Conservation (phyloP, 2,797 vertebrate genomes). For the Falco columbarius region DNA sequence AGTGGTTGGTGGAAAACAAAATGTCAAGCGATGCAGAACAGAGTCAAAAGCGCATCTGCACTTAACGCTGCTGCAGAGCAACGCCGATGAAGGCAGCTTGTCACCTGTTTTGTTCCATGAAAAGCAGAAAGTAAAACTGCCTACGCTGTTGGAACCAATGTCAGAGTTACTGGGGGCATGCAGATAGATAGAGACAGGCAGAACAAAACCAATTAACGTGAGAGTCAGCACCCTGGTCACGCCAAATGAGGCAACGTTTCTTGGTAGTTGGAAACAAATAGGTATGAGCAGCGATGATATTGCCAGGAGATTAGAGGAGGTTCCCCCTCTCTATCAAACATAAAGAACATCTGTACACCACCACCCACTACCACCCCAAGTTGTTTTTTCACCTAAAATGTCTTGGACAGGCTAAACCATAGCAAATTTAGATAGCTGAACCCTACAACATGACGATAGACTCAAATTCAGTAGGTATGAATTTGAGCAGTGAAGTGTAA, state of each 20-base stretch:
- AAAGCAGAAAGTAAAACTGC: background rate
- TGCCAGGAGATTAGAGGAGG: background rate
- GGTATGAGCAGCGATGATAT: background rate
- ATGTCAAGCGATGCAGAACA: background rate
- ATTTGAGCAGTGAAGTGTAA: slow-evolving; percentile 13
- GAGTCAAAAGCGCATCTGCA: background rate
- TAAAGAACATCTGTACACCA: background rate
- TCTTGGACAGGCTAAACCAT: background rate
- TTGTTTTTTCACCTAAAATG: background rate
- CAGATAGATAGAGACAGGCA: slow-evolving; percentile 26
- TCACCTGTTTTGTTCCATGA: background rate
- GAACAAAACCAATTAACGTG: slow-evolving; percentile 3
- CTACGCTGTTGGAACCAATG: background rate
- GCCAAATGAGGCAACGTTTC: background rate
- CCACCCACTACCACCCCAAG: background rate
- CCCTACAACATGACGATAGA: background rate
- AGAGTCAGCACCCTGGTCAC: background rate
- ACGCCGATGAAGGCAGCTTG: background rate
- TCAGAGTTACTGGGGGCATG: background rate
- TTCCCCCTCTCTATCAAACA: background rate
- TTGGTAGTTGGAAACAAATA: background rate
- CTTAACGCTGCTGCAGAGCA: background rate
- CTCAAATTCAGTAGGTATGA: slow-evolving; percentile 4
- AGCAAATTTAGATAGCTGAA: slow-evolving; percentile 13
- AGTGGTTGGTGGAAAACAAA: background rate